Percentiles rank a stretch among this genome's conserved stretches.
Conservation (phyloP, 2,888 invertebrate genomes). For the Gerris lacustris region DNA sequence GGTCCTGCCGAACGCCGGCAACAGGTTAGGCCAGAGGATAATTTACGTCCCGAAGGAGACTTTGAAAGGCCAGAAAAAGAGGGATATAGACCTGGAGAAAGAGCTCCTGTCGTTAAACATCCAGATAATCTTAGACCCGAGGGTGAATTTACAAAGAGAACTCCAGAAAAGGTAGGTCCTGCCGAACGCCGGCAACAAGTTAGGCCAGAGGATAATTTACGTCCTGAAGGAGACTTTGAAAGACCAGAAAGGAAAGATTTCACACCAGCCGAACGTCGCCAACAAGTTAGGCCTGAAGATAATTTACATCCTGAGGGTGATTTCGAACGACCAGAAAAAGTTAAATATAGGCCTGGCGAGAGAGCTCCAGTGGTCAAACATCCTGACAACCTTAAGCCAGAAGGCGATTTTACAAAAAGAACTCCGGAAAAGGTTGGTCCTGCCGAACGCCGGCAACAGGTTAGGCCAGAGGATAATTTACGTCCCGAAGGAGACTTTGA, state of each 20-base stretch:
- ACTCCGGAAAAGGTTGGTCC: slow-evolving; percentile 35
- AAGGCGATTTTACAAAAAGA: slow-evolving; percentile 41
- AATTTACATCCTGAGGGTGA: slow-evolving; percentile 45
- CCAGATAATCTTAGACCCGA: slow-evolving; percentile 35
- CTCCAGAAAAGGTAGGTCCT: slow-evolving; percentile 34
- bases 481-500: slow-evolving; percentile 45
- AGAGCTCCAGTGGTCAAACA: slow-evolving; percentile 36
- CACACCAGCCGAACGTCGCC: slow-evolving; percentile 29
- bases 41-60: slow-evolving; percentile 46
- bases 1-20: slow-evolving; percentile 38
- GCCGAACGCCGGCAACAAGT: slow-evolving; percentile 37
- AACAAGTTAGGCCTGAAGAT: slow-evolving; percentile 39
- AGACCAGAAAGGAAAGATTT: slow-evolving; percentile 29
- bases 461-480: slow-evolving; percentile 42
- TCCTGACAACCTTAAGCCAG: slow-evolving; percentile 51
- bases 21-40: slow-evolving; percentile 41
- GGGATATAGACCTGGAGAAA: slow-evolving; percentile 27
- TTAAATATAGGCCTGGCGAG: slow-evolving; percentile 39
- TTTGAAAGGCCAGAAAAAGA: slow-evolving; percentile 36
- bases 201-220: slow-evolving; percentile 43
- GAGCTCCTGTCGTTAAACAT: slow-evolving; percentile 33
- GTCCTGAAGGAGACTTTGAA: slow-evolving; percentile 36
- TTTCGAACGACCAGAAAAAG: slow-evolving; percentile 41
- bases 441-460: slow-evolving; percentile 33
- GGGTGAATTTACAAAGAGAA: slow-evolving; percentile 38